These are phyloP conservation scores for Meda fulgida DNA, from an alignment of 2,797 vertebrate genomes.

Conservation along the genomic window DNA sequence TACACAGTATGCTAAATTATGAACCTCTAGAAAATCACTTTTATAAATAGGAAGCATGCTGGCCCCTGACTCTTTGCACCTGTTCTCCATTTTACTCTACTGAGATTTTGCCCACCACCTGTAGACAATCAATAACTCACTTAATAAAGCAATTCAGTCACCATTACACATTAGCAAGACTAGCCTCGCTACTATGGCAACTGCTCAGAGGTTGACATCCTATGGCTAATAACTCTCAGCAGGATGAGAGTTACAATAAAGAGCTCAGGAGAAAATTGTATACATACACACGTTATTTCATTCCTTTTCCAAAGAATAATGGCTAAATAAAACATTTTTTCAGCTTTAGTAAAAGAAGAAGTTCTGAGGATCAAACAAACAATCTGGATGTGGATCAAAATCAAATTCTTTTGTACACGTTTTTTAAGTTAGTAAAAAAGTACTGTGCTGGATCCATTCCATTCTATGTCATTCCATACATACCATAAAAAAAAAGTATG, in stretches of 20 bases:
- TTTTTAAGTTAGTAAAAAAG: background rate
- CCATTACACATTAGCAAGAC: slow-evolving; percentile 45
- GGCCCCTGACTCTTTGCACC: slow-evolving; percentile 19
- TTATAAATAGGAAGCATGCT: slow-evolving; percentile 15
- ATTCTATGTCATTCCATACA: too few relatives aligned
- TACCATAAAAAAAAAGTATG: background rate
- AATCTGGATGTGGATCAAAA: background rate
- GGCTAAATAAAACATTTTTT: background rate
- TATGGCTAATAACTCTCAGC: slow-evolving; percentile 24
- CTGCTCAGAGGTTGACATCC: slow-evolving; percentile 25
- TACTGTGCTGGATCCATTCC: background rate
- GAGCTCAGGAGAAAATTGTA: background rate
- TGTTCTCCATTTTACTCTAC: slow-evolving; percentile 38
- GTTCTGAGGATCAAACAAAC: background rate
- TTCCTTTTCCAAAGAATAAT: background rate
- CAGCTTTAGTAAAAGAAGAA: background rate
- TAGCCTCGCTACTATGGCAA: slow-evolving; percentile 49
- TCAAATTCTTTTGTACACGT: background rate
- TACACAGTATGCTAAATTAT: background rate
- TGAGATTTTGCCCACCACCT: slow-evolving; percentile 19
- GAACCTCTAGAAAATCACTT: background rate
- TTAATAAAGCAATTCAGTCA: slow-evolving; percentile 51
- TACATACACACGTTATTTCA: background rate
- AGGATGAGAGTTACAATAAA: slow-evolving; percentile 2
- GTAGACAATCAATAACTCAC: slow-evolving; percentile 56